A percentile compares a stretch with the other conserved stretches of the same genome.
Evolutionary conservation across 2,888 invertebrate species (phyloP).

Genomic region (Acanthopleura granulata): DNA sequence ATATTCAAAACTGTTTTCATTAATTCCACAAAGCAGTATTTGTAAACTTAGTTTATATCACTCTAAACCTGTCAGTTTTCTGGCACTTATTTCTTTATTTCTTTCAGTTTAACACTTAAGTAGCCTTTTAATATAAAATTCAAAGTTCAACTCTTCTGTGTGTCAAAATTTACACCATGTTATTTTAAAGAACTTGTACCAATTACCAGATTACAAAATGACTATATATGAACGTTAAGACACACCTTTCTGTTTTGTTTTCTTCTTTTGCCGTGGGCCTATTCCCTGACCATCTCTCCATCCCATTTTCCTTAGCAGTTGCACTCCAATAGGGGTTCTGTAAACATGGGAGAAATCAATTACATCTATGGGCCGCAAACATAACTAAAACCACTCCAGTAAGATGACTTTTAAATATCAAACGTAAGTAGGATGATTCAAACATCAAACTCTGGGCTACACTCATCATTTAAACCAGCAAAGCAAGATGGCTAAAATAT

Average conservation of each 20-base stretch:
- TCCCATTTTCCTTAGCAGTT: conserved; percentile 89
- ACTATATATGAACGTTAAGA: neutral
- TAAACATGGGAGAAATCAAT: conserved; percentile 28
- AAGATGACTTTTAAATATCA: no score
- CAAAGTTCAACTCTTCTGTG: neutral
- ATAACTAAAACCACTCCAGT: no score
- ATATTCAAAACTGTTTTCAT: no score
- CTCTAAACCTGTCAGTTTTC: no score
- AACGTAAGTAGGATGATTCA: no score
- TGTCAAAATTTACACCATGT: neutral
- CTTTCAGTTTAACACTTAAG: neutral
- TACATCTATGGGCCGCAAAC: no score
- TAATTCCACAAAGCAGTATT: no score
- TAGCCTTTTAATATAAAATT: neutral
- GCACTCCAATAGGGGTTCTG: conserved; percentile 91
- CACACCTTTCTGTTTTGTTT: conserved; percentile 31
- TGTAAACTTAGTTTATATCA: no score
- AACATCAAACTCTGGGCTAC: no score
- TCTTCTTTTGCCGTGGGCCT: conserved; percentile 74
- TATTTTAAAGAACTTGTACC: neutral
- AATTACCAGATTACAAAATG: neutral
- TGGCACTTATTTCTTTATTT: no score
- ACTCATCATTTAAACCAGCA: no score
- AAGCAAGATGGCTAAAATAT: no score
- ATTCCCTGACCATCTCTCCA: conserved; percentile 92